phyloP scores from a whole-genome alignment of 2,797 vertebrate species.

The Tolypeutes matacus region DNA sequence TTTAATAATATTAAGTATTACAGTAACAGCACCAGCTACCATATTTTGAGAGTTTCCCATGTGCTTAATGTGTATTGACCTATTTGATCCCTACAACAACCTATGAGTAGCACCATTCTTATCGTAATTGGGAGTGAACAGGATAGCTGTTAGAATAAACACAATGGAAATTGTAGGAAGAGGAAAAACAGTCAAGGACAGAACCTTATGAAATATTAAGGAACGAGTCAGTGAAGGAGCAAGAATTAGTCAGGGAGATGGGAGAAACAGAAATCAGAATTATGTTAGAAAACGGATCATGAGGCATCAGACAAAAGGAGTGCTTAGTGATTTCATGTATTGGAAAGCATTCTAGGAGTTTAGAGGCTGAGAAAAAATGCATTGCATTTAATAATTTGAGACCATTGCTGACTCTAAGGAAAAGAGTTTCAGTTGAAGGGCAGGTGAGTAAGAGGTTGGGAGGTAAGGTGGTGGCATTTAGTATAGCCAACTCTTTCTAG shows the following conservation, averaged over 20 bases:
- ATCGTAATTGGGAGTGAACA: not conserved
- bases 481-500: not conserved
- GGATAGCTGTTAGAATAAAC: not conserved
- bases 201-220: not conserved
- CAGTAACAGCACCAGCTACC: not conserved
- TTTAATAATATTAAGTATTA: not conserved
- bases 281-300: not conserved
- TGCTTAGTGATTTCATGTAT: conserved; percentile 5
- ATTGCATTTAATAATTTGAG: not conserved
- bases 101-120: not conserved
- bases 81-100: not conserved
- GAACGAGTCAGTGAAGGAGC: not conserved
- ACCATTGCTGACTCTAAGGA: not conserved
- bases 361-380: not conserved
- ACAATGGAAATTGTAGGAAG: not conserved
- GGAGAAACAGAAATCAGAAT: conserved; percentile 11
- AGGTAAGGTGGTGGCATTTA: not conserved
- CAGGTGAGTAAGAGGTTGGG: not conserved
- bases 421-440: not conserved
- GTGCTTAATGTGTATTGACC: not conserved
- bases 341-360: conserved; percentile 30
- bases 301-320: not conserved
- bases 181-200: not conserved
- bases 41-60: not conserved
- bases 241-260: not conserved